Evolutionary conservation across 2,113 vertebrate genomes (phyloP).

Genomic region (Prionailurus viverrinus): DNA sequence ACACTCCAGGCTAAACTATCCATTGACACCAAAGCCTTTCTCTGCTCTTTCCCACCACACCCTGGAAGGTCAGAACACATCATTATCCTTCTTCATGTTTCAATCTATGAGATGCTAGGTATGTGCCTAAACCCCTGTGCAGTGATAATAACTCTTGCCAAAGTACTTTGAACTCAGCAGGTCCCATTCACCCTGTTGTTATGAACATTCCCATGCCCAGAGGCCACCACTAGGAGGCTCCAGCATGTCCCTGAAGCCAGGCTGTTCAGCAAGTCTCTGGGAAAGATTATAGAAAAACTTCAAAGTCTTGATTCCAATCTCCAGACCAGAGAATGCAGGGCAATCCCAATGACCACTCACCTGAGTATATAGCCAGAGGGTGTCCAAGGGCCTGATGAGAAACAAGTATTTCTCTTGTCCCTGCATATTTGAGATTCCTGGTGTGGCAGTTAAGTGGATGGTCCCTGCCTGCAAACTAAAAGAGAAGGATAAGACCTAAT

Average conservation of each 20-base stretch:
- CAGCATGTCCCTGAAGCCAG: neutral
- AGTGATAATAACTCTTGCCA: neutral
- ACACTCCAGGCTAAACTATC: neutral
- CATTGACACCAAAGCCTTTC: neutral
- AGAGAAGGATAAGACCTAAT: neutral
- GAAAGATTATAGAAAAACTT: neutral
- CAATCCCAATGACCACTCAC: neutral
- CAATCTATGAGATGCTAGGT: neutral
- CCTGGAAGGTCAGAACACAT: neutral
- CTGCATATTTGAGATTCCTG: neutral
- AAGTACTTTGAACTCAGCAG: conserved; percentile 24
- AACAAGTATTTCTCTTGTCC: neutral
- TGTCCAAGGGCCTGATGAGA: neutral
- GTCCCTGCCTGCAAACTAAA: neutral
- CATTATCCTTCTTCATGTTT: conserved; percentile 15
- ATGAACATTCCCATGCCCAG: neutral
- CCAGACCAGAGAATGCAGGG: neutral
- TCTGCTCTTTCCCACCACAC: conserved; percentile 37
- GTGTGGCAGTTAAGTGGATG: neutral
- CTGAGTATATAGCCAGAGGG: neutral
- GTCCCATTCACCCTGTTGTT: neutral
- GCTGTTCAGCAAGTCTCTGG: neutral
- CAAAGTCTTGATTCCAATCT: conserved; percentile 33
- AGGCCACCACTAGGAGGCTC: conserved; percentile 37
- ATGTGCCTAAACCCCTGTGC: neutral